Evolutionary conservation across 1,140 invertebrate species (phyloP).

Genomic region (Harlomillsia oculata): DNA sequence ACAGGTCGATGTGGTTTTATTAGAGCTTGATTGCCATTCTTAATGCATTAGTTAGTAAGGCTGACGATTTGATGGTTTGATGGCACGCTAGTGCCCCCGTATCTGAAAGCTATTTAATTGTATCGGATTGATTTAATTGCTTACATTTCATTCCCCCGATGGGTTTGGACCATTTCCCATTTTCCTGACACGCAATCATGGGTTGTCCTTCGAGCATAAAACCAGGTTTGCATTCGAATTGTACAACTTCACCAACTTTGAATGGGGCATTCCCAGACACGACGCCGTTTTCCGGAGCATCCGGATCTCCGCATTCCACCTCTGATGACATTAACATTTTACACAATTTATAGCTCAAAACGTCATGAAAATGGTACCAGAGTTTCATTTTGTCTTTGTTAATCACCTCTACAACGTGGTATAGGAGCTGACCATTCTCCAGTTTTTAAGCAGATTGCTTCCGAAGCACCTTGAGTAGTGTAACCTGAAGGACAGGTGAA

Average conservation of each 20-base stretch:
- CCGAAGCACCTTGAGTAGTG: slow-evolving; percentile 59
- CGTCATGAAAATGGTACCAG: neutral
- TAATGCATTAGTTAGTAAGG: too few relatives aligned
- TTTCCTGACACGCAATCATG: slow-evolving; percentile 76
- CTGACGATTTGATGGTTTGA: too few relatives aligned
- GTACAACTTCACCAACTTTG: slow-evolving; percentile 68
- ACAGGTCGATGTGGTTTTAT: neutral
- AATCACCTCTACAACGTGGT: slow-evolving; percentile 42
- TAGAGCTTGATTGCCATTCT: neutral
- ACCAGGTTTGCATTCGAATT: slow-evolving; percentile 74
- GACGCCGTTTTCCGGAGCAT: slow-evolving; percentile 62
- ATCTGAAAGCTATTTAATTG: too few relatives aligned
- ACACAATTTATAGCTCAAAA: neutral
- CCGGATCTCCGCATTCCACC: slow-evolving; percentile 61
- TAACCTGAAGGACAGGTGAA: slow-evolving; percentile 71
- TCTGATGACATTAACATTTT: slow-evolving; percentile 44
- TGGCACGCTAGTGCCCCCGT: too few relatives aligned
- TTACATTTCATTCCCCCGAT: slow-evolving; percentile 65
- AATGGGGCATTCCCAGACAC: slow-evolving; percentile 61
- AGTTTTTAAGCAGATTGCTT: slow-evolving; percentile 62
- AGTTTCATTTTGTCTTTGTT: neutral
- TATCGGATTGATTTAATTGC: too few relatives aligned
- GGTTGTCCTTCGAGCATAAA: slow-evolving; percentile 78
- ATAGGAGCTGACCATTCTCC: slow-evolving; percentile 60
- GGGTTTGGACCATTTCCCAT: slow-evolving; percentile 73